phyloP scores from a whole-genome alignment of 2,113 vertebrate genomes.

The Tor tambroides region DNA sequence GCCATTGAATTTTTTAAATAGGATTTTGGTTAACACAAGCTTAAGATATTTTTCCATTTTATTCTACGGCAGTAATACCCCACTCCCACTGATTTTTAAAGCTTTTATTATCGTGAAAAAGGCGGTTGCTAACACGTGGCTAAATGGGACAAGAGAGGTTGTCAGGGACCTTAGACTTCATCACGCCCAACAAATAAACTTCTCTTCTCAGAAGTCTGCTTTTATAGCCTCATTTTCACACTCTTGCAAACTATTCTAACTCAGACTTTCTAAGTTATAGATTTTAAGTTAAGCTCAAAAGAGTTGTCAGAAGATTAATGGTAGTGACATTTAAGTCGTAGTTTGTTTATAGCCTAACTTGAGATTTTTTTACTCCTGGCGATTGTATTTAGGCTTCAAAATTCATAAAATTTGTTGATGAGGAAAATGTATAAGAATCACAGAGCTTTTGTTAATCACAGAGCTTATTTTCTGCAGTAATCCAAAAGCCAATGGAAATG shows the following conservation, averaged over 20 bases:
- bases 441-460: not conserved
- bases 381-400: not conserved
- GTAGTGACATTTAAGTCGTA: not conserved
- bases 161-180: not conserved
- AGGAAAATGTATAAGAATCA: not conserved
- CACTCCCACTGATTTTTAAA: not conserved
- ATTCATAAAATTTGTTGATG: not conserved
- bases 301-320: not conserved
- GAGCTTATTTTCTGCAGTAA: not conserved
- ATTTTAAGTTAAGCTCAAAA: not conserved
- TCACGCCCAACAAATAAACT: not conserved
- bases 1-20: not conserved
- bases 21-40: not conserved
- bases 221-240: not conserved
- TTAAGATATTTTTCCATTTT: not conserved
- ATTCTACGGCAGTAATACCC: not conserved
- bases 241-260: not conserved
- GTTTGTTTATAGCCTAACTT: not conserved
- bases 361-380: not conserved
- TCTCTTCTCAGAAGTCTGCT: not conserved
- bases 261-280: not conserved
- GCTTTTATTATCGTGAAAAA: not conserved
- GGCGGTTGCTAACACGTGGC: not conserved
- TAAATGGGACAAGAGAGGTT: not conserved
- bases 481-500: not conserved